Percentiles rank a stretch among this genome's conserved stretches.
Conservation (phyloP, 2,797 vertebrate species). For the Heteromormyrus szaboi region DNA sequence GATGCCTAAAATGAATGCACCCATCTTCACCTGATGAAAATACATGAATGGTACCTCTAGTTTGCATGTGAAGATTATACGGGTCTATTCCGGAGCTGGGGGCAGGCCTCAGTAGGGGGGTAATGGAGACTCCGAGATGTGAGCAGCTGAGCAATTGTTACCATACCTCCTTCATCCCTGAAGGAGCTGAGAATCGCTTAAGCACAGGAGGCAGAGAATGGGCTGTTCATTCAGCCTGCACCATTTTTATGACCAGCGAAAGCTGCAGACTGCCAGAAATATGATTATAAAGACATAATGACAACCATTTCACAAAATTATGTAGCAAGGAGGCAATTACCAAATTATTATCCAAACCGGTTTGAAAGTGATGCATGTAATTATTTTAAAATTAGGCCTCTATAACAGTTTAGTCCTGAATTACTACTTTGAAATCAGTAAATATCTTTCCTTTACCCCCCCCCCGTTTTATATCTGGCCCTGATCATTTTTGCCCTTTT, state of each 20-base stretch:
- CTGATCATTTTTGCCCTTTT: constrained; percentile 38
- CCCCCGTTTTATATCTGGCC: constrained; percentile 39
- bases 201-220: not conserved
- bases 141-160: not conserved
- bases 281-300: constrained; percentile 45
- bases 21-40: not conserved
- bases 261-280: constrained; percentile 43
- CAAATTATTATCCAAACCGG: constrained; percentile 47
- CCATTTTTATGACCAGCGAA: constrained; percentile 25
- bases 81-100: not conserved
- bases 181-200: not conserved
- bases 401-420: constrained; percentile 42
- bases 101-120: not conserved
- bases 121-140: not conserved
- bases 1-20: not conserved
- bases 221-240: not conserved
- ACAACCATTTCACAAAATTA: constrained; percentile 49
- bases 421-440: constrained; percentile 31
- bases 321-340: constrained; percentile 44
- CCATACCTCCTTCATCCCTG: not conserved
- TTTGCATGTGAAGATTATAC: not conserved
- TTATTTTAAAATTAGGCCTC: constrained; percentile 49
- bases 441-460: constrained; percentile 41
- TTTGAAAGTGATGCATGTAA: constrained; percentile 44
- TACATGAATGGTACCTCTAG: not conserved